Conservation (phyloP, 2,888 invertebrate genomes). For the Polyploca ridens region DNA sequence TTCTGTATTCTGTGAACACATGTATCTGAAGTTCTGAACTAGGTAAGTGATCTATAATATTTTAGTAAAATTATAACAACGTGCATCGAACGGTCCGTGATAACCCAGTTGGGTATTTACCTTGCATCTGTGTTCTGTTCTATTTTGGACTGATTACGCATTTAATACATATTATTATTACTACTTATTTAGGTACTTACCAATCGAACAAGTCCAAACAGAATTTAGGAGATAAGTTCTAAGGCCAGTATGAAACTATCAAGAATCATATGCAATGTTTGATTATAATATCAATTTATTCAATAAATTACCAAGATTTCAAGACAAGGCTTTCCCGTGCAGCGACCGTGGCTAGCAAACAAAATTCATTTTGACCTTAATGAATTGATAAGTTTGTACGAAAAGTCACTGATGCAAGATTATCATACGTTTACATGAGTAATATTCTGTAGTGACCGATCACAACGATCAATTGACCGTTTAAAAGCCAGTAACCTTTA, state of each 20-base stretch:
- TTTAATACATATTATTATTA: background rate
- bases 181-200: background rate
- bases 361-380: constrained; percentile 15
- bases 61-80: no score
- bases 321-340: constrained; percentile 12
- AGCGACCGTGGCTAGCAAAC: constrained; percentile 11
- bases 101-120: constrained; percentile 1
- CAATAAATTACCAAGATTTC: background rate
- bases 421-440: constrained; percentile 29
- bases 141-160: background rate
- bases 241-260: background rate
- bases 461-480: constrained; percentile 12
- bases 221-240: background rate
- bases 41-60: no score
- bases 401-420: constrained; percentile 39
- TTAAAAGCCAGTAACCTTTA: constrained; percentile 2
- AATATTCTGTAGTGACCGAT: constrained; percentile 14
- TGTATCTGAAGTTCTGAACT: no score
- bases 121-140: background rate
- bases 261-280: background rate
- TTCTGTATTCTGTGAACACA: no score
- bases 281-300: background rate
- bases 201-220: background rate
- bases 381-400: constrained; percentile 14
- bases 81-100: background rate